Percentiles rank a stretch among this genome's conserved stretches.
Evolutionary conservation across 2,888 invertebrate genomes (phyloP).

Genomic region (Stenotaenia linearis): DNA sequence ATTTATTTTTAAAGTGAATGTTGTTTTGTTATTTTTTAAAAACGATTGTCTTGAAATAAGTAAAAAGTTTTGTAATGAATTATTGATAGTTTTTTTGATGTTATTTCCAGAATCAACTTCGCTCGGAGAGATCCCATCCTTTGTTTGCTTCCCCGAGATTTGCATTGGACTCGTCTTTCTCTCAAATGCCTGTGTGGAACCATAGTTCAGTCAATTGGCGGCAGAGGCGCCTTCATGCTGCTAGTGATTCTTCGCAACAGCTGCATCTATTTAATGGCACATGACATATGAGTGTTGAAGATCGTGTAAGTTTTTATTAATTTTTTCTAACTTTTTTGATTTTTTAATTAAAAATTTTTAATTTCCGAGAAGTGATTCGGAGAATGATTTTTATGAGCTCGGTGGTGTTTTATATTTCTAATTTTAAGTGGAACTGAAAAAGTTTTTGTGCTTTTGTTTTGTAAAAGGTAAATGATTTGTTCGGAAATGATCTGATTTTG

Average conservation of each 20-base stretch:
- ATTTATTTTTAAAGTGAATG: no score
- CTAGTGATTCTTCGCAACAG: slow-evolving; percentile 10
- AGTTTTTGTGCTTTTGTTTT: background rate
- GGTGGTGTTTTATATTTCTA: no score
- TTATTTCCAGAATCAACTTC: slow-evolving; percentile 11
- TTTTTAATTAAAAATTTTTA: background rate
- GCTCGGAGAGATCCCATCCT: background rate
- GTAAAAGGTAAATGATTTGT: background rate
- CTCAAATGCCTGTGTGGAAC: slow-evolving; percentile 7
- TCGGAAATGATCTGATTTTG: background rate
- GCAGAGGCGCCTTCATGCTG: slow-evolving; percentile 23
- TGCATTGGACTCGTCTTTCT: slow-evolving; percentile 16
- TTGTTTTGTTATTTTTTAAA: background rate
- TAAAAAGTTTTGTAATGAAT: background rate
- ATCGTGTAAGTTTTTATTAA: background rate
- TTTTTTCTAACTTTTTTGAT: background rate
- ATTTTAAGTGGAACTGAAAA: no score
- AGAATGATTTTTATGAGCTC: no score
- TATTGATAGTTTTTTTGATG: background rate
- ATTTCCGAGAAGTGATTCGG: background rate
- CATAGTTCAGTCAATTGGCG: slow-evolving; percentile 20
- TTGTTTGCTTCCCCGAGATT: slow-evolving; percentile 1
- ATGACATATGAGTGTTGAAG: background rate
- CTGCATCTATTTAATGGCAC: slow-evolving; percentile 7
- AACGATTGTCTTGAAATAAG: background rate